A percentile compares a stretch with the other conserved stretches of the same genome.
Evolutionary conservation across 2,888 invertebrate genomes (phyloP).

Genomic region (Spatulosminthurus flaviceps): DNA sequence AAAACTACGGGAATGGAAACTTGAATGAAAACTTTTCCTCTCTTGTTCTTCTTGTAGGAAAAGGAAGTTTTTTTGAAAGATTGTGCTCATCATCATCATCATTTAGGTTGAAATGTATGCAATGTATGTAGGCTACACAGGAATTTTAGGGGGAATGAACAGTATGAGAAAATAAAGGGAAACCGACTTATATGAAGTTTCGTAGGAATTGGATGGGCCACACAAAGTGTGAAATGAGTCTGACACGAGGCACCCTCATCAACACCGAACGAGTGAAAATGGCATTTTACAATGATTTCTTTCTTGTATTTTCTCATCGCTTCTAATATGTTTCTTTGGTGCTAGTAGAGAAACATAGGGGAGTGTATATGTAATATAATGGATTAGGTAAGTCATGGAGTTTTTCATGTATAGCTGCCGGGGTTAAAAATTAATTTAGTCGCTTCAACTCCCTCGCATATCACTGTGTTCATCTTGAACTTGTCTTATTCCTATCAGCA

Average conservation of each 20-base stretch:
- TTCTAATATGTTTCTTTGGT: background rate
- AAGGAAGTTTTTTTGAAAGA: background rate
- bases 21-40: background rate
- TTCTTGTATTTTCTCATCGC: background rate
- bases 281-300: slow-evolving; percentile 11
- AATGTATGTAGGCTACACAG: background rate
- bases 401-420: slow-evolving; percentile 47
- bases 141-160: background rate
- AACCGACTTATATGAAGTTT: background rate
- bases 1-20: no score
- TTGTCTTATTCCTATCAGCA: slow-evolving; percentile 4
- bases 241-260: slow-evolving; percentile 50
- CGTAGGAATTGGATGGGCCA: slow-evolving; percentile 46
- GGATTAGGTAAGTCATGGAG: background rate
- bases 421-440: slow-evolving; percentile 51
- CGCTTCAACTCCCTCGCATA: slow-evolving; percentile 6
- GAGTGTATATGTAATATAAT: background rate
- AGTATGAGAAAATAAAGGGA: slow-evolving; percentile 8
- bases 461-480: slow-evolving; percentile 18
- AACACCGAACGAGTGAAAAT: slow-evolving; percentile 24
- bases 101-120: no score
- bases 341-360: background rate
- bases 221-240: slow-evolving; percentile 50
- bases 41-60: no score
- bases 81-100: slow-evolving; percentile 6